A percentile compares a stretch with the other conserved stretches of the same genome.
Evolutionary conservation across 2,113 vertebrate species (phyloP).

Genomic region (Poeciliopsis prolifica): DNA sequence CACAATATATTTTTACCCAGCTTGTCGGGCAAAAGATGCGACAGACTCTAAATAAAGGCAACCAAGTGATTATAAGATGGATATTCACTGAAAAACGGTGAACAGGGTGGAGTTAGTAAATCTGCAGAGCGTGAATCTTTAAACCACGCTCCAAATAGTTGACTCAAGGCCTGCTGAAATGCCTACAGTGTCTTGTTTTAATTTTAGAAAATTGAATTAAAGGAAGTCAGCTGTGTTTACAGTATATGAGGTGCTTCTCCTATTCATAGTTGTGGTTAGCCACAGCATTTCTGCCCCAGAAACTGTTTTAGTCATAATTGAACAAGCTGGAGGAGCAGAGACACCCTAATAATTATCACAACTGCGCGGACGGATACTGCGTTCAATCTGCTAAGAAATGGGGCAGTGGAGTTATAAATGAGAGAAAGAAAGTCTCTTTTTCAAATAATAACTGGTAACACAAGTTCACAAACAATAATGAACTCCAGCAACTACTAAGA

Average conservation of each 20-base stretch:
- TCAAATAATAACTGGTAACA: neutral
- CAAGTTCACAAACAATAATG: neutral
- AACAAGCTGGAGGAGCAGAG: conserved; percentile 48
- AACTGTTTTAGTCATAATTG: conserved; percentile 60
- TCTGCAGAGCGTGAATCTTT: neutral
- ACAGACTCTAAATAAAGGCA: conserved; percentile 2
- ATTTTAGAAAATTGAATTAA: conserved; percentile 44
- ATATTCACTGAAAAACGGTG: neutral
- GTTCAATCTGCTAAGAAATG: conserved; percentile 46
- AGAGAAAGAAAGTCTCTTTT: conserved; percentile 14
- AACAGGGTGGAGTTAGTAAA: conserved; percentile 7
- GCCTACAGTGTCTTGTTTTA: conserved; percentile 51
- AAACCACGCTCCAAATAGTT: conserved; percentile 14
- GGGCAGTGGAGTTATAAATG: conserved; percentile 13
- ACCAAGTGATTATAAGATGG: neutral
- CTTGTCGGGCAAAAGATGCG: conserved; percentile 27
- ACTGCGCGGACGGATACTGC: conserved; percentile 50
- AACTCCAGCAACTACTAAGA: neutral
- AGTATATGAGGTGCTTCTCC: conserved; percentile 43
- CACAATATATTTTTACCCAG: conserved; percentile 27
- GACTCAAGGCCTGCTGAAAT: conserved; percentile 23
- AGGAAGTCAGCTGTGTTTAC: conserved; percentile 55
- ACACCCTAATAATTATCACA: conserved; percentile 58
- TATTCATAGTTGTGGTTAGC: conserved; percentile 64
- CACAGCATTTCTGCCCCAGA: conserved; percentile 57